Percentiles rank a stretch among this genome's conserved stretches.
Evolutionary conservation across 2,797 vertebrate species (phyloP).

Genomic region (Sebastes vulpes): DNA sequence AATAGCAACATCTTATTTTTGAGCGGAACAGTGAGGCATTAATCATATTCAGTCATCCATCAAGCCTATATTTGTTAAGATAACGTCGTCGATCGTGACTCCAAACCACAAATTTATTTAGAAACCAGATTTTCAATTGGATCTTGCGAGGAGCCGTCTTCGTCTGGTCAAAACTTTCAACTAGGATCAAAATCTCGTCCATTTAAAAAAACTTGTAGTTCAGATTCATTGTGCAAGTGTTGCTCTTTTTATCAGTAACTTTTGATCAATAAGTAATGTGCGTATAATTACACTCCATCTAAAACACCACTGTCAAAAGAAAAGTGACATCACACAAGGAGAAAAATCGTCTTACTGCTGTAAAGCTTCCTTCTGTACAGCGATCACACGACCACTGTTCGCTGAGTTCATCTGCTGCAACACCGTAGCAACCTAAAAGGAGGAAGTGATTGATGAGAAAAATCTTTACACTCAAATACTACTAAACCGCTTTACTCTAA

Average conservation of each 20-base stretch:
- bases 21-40: background rate
- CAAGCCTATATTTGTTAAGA: background rate
- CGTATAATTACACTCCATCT: background rate
- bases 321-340: background rate
- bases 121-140: background rate
- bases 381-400: slow-evolving; percentile 93
- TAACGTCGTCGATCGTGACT: background rate
- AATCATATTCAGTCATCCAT: background rate
- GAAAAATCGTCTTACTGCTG: slow-evolving; percentile 89
- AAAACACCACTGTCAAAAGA: background rate
- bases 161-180: background rate
- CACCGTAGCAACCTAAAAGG: slow-evolving; percentile 93
- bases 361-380: slow-evolving; percentile 89
- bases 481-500: background rate
- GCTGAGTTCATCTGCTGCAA: slow-evolving; percentile 87
- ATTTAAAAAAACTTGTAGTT: background rate
- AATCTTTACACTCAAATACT: background rate
- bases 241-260: background rate
- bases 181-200: background rate
- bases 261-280: background rate
- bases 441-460: slow-evolving; percentile 2
- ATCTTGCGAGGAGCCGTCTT: background rate
- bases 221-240: background rate
- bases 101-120: background rate
- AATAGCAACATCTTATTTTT: background rate